phyloP scores from a whole-genome alignment of 2,888 invertebrate genomes.

The Synanthedon formicaeformis region DNA sequence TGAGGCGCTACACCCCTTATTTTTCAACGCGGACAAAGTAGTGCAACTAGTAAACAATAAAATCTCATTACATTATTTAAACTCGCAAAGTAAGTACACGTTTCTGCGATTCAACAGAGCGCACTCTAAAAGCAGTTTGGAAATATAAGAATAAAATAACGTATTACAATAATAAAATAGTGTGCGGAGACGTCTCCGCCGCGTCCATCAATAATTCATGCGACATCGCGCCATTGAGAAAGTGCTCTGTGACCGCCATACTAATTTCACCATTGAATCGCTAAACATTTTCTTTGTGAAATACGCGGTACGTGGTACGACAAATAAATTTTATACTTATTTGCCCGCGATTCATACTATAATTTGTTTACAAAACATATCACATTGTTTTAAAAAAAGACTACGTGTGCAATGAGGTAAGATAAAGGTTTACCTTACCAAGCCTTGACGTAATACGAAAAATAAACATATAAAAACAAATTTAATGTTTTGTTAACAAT shows the following conservation, averaged over 20 bases:
- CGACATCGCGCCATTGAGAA: constrained; percentile 63
- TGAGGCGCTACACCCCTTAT: too few species aligned
- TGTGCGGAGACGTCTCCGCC: constrained; percentile 20
- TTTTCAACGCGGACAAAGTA: too few species aligned
- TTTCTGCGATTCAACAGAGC: neutral
- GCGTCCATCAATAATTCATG: constrained; percentile 63
- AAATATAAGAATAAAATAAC: constrained; percentile 30
- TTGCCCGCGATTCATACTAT: neutral
- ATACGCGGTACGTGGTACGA: constrained; percentile 2
- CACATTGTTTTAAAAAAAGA: too few species aligned
- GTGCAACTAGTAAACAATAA: too few species aligned
- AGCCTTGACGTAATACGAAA: too few species aligned
- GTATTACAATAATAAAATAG: constrained; percentile 47
- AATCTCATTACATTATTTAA: too few species aligned
- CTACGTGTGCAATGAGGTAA: too few species aligned
- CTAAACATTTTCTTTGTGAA: constrained; percentile 39
- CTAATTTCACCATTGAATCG: constrained; percentile 54
- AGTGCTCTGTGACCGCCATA: constrained; percentile 65
- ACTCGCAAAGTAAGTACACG: too few species aligned
- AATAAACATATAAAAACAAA: too few species aligned
- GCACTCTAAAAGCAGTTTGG: constrained; percentile 24
- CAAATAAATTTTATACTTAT: neutral
- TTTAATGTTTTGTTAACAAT: too few species aligned
- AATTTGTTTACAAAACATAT: neutral
- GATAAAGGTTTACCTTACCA: too few species aligned